Evolutionary conservation across 2,113 vertebrate genomes (phyloP), one percentile per base, ranked within the genome.

Genomic region (Cervus canadensis): DNA sequence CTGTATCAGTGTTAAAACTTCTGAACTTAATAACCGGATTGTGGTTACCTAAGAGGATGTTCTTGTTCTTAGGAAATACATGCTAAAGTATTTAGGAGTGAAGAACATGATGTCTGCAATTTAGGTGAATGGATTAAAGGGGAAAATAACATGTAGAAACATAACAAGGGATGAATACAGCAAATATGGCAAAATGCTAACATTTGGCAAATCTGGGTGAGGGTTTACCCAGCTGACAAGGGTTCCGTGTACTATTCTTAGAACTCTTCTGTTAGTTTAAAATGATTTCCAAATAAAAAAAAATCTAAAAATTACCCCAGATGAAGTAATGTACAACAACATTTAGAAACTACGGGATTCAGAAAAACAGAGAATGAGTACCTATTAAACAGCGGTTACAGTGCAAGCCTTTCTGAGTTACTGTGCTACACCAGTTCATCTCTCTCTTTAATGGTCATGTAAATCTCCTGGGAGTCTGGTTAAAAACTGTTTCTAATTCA

Each of bases 201-300:
- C 43, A 71, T 90, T 96, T 88, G 86, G 43, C 81, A 78, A 93
- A 82, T 83, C 50, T 91, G 30, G 87, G 52, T 93, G 60, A 96
- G 30, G 40, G 23, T 52, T 88, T 57, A 82, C 52, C 71, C 74
- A 59, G 50, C 60, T 57, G 78, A 62, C 56, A 92, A 50, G 28
- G 60, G 10, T 85, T 96, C 33, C 96, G 87, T 90, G 76, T 93
- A n/a, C 25, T 95, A 82, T 88, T 93, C 89, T 91, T 97, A 93
- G 36, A 90, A 89, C 76, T 82, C 25, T 57, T 91, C 54, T 92
- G n/a, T 96, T 95, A 54, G 89, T 57, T 97, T 96, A 91, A 62
- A 57, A 83, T 76, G 43, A 94, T 92, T 96, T 87, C 40, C 7
- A 74, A 92, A 85, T 87, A 40, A 64, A 96, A 33, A 71, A 64